A percentile compares a stretch with the other conserved stretches of the same genome.
These are phyloP conservation scores for Galerucella nymphaeae DNA, from an alignment of 2,888 invertebrate species.

Conservation along the genomic window DNA sequence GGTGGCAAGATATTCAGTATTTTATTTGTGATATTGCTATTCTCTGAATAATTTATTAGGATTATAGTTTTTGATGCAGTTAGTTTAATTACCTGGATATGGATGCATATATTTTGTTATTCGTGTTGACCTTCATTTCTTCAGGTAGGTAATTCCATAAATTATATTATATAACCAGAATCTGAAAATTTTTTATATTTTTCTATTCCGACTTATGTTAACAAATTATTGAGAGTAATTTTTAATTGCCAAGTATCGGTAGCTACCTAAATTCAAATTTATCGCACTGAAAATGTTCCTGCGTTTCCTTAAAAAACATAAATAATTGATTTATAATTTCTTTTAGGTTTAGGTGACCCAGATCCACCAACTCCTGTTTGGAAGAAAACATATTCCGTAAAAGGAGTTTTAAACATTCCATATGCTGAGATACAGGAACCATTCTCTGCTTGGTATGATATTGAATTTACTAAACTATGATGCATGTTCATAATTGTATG, in stretches of 20 bases:
- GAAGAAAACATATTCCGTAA: constrained; percentile 78
- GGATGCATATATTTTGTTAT: not conserved
- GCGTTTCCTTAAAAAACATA: not conserved
- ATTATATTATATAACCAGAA: not conserved
- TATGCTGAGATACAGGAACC: constrained; percentile 95
- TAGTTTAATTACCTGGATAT: not conserved
- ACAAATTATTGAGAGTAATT: not conserved
- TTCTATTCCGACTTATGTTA: not conserved
- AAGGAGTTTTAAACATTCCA: constrained; percentile 85
- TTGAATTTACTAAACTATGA: constrained; percentile 1
- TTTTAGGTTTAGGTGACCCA: constrained; percentile 32
- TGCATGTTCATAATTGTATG: no score
- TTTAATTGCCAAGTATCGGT: not conserved
- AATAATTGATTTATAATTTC: not conserved
- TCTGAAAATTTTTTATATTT: not conserved
- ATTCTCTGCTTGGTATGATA: constrained; percentile 81
- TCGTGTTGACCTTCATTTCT: not conserved
- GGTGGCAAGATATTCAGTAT: constrained; percentile 2
- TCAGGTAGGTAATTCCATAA: constrained; percentile 13
- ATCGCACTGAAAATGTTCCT: no score
- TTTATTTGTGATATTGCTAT: constrained; percentile 3
- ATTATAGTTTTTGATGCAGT: not conserved
- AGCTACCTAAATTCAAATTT: no score
- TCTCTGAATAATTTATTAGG: not conserved
- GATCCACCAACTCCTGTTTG: constrained; percentile 63